phyloP scores from a whole-genome alignment of 2,797 vertebrate species.

The Pantherophis alleghaniensis region DNA sequence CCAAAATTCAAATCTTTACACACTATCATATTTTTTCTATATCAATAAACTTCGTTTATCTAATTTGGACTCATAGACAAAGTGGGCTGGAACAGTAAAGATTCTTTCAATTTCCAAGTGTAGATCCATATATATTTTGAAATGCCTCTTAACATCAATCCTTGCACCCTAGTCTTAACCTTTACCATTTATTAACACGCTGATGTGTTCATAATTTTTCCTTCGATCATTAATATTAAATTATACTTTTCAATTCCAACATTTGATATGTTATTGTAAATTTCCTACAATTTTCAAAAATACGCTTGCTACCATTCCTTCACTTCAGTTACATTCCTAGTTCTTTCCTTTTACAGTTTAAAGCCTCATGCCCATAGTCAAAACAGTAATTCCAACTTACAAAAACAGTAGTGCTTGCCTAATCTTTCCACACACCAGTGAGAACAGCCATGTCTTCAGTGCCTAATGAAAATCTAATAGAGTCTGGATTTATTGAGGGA shows the following conservation, averaged over 20 bases:
- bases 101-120: not conserved
- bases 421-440: not conserved
- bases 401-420: not conserved
- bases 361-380: not conserved
- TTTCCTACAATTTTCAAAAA: not conserved
- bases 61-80: not conserved
- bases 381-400: not conserved
- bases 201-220: not conserved
- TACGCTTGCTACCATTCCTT: not conserved
- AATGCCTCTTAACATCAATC: not conserved
- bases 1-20: not conserved
- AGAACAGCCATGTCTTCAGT: not conserved
- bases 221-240: not conserved
- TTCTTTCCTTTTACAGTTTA: not conserved
- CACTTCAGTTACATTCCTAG: not conserved
- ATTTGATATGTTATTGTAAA: not conserved
- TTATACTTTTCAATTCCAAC: not conserved
- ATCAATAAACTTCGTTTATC: not conserved
- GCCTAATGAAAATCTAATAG: not conserved
- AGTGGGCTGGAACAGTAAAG: not conserved
- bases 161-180: not conserved
- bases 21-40: not conserved
- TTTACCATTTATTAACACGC: not conserved
- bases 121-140: not conserved
- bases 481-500: not conserved